phyloP scores from a whole-genome alignment of 2,888 invertebrate genomes.

The Eulithis prunata region DNA sequence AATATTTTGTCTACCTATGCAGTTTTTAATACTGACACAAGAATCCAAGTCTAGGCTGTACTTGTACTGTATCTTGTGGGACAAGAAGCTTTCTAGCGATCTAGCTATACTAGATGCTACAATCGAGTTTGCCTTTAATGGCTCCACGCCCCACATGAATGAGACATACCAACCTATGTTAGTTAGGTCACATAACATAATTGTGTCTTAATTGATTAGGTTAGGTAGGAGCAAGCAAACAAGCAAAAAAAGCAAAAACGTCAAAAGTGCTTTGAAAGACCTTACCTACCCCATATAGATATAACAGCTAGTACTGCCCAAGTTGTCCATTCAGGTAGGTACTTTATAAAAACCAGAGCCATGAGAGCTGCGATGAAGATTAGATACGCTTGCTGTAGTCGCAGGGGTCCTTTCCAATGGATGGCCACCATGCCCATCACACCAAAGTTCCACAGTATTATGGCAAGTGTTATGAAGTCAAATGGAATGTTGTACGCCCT shows the following conservation, averaged over 20 bases:
- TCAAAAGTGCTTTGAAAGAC: conserved; percentile 1
- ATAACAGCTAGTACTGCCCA: conserved; percentile 99
- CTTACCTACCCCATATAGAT: conserved; percentile 95
- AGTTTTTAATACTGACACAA: too few relatives aligned
- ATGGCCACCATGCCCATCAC: conserved; percentile 99
- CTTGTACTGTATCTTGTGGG: too few relatives aligned
- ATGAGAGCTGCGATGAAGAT: conserved; percentile 98
- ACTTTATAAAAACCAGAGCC: conserved; percentile 99
- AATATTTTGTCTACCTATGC: too few relatives aligned
- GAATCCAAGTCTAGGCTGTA: too few relatives aligned
- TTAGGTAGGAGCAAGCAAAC: background rate
- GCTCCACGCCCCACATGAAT: too few relatives aligned
- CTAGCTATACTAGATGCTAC: background rate
- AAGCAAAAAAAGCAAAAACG: background rate
- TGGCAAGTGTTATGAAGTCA: conserved; percentile 94
- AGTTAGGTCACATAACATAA: too few relatives aligned
- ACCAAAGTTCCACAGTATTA: conserved; percentile 99
- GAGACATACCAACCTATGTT: too few relatives aligned
- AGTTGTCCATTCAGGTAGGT: conserved; percentile 99
- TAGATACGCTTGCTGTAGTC: conserved; percentile 97
- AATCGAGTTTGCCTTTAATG: too few relatives aligned
- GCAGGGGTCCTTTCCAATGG: conserved; percentile 98
- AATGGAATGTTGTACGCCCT: conserved; percentile 97
- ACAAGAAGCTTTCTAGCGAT: too few relatives aligned
- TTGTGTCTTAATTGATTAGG: too few relatives aligned